Conservation (phyloP, 2,888 invertebrate genomes). For the Bugula neritina region DNA sequence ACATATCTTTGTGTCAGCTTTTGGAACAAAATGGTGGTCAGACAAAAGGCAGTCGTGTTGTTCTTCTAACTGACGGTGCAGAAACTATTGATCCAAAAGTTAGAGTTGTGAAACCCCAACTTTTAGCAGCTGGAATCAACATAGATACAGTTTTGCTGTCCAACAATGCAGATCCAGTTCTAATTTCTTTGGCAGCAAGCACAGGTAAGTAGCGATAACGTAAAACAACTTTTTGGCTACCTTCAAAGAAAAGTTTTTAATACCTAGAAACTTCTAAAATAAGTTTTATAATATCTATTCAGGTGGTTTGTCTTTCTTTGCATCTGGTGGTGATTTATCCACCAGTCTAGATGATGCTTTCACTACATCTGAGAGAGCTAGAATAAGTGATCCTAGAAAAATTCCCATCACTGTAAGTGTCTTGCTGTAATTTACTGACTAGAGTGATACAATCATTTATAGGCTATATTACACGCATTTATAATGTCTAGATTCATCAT, state of each 20-base stretch:
- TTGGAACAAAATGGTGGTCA: not conserved
- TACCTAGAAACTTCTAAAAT: no score
- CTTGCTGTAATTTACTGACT: no score
- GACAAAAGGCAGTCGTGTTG: slow-evolving; percentile 7
- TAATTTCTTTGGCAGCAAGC: slow-evolving; percentile 28
- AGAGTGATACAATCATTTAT: no score
- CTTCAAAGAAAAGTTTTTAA: no score
- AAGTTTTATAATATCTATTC: no score
- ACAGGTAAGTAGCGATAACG: slow-evolving; percentile 29
- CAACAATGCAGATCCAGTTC: not conserved
- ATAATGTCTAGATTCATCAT: no score
- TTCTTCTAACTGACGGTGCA: slow-evolving; percentile 18
- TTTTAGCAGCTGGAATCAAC: not conserved
- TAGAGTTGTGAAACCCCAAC: not conserved
- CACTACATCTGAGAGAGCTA: slow-evolving; percentile 15
- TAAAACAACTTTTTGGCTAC: no score
- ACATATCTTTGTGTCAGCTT: no score
- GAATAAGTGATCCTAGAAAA: not conserved
- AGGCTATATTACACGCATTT: no score
- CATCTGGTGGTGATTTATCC: not conserved
- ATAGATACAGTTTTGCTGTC: slow-evolving; percentile 22
- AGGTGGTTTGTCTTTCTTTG: slow-evolving; percentile 20
- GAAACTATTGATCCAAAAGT: slow-evolving; percentile 15
- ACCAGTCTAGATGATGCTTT: slow-evolving; percentile 22
- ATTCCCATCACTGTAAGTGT: not conserved